A percentile compares a stretch with the other conserved stretches of the same genome.
These are phyloP conservation scores for Trichomycterus rosablanca DNA, from an alignment of 2,113 vertebrate genomes.

Conservation along the genomic window DNA sequence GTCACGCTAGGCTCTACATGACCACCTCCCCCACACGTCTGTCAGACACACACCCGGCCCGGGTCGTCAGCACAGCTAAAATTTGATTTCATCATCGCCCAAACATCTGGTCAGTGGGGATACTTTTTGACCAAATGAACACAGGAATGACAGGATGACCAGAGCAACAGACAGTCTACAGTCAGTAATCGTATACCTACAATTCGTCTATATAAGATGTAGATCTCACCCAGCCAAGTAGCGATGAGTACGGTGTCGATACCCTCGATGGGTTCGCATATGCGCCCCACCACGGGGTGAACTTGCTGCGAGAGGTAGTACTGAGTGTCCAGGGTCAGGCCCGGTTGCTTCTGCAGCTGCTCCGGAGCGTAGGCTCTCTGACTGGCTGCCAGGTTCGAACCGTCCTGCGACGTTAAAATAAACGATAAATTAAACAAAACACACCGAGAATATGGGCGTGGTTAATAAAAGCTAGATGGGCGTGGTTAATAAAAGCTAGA, in stretches of 20 bases:
- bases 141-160: too few species aligned
- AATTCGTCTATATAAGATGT: too few species aligned
- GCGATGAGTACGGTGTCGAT: conserved; percentile 90
- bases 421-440: not conserved
- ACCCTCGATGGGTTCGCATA: conserved; percentile 95
- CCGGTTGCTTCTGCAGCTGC: conserved; percentile 89
- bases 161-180: too few species aligned
- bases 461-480: too few species aligned
- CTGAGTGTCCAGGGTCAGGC: conserved; percentile 82
- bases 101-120: too few species aligned
- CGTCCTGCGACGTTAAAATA: conserved; percentile 71
- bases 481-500: not conserved
- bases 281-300: conserved; percentile 92
- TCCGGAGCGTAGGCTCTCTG: conserved; percentile 92
- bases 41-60: too few species aligned
- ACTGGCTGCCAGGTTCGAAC: conserved; percentile 81
- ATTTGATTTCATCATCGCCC: too few species aligned
- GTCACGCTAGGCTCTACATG: too few species aligned
- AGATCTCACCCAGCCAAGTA: conserved; percentile 76
- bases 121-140: too few species aligned
- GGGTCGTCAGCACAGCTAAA: too few species aligned
- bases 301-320: conserved; percentile 96
- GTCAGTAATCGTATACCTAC: too few species aligned
- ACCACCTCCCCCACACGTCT: too few species aligned
- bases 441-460: not conserved